phyloP scores from a whole-genome alignment of 1,140 invertebrate species.

The Lasioglossum albipes region DNA sequence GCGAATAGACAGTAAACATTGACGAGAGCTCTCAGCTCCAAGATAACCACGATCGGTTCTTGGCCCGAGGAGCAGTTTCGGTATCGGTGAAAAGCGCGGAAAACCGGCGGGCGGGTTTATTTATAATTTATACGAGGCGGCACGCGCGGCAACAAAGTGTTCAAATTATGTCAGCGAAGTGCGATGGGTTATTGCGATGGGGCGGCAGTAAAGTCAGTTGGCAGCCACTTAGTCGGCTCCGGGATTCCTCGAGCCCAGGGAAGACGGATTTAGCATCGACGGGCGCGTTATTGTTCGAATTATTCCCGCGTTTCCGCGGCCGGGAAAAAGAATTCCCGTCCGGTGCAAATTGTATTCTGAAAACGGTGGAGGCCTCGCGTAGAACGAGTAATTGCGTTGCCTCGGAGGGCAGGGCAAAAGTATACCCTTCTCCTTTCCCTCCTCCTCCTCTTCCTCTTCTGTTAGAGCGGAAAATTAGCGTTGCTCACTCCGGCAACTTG shows the following conservation, averaged over 20 bases:
- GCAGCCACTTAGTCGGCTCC: conserved; percentile 39
- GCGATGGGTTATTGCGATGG: conserved; percentile 40
- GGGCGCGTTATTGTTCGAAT: conserved; percentile 32
- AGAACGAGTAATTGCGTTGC: conserved; percentile 7
- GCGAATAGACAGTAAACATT: too few species aligned
- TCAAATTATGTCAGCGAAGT: conserved; percentile 44
- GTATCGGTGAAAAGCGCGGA: too few species aligned
- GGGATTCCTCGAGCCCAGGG: neutral
- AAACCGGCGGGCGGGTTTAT: conserved; percentile 24
- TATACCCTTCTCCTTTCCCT: neutral
- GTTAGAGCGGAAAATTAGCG: conserved; percentile 44
- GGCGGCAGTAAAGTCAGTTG: conserved; percentile 52
- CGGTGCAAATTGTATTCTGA: neutral
- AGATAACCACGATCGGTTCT: too few species aligned
- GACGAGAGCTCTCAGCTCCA: too few species aligned
- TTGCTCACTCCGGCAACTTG: conserved; percentile 4
- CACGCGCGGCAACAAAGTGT: conserved; percentile 35
- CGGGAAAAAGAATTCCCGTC: conserved; percentile 29
- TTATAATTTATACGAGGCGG: conserved; percentile 39
- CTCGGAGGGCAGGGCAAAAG: neutral
- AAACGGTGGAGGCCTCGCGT: neutral
- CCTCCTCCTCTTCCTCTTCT: neutral
- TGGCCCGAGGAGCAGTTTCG: too few species aligned
- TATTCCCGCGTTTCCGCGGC: neutral
- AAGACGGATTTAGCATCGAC: conserved; percentile 45